Conservation (phyloP, 1,140 invertebrate species). For the Whitmania pigra region DNA sequence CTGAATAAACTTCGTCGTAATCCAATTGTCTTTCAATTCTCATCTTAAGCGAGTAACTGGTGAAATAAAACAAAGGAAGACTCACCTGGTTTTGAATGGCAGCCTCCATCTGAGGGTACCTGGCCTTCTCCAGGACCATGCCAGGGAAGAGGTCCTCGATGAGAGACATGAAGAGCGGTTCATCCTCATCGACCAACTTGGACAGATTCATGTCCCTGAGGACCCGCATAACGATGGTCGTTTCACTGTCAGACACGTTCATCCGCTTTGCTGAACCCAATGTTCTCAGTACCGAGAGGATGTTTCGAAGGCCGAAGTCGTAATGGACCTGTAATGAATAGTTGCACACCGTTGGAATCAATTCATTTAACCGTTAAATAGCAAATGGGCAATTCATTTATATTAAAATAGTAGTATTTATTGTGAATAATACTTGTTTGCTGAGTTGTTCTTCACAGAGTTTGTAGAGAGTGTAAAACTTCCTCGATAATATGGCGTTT, state of each 20-base stretch:
- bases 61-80: no score
- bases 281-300: conserved; percentile 79
- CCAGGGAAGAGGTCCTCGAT: conserved; percentile 92
- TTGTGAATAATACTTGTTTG: conserved; percentile 61
- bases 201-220: conserved; percentile 92
- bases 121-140: conserved; percentile 75
- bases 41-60: no score
- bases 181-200: conserved; percentile 91
- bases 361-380: no score
- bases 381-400: background rate
- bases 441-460: conserved; percentile 91
- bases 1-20: no score
- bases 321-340: conserved; percentile 70
- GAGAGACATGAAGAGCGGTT: conserved; percentile 85
- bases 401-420: no score
- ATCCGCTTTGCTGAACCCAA: conserved; percentile 78
- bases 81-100: conserved; percentile 39
- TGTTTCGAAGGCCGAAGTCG: conserved; percentile 88
- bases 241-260: conserved; percentile 80
- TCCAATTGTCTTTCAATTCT: no score
- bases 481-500: conserved; percentile 82
- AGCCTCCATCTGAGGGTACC: conserved; percentile 58
- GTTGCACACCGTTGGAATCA: no score
- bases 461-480: conserved; percentile 92
- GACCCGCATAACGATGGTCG: conserved; percentile 91